These are phyloP conservation scores for Ochropleura leucogaster DNA, from an alignment of 2,888 invertebrate species.

Conservation along the genomic window DNA sequence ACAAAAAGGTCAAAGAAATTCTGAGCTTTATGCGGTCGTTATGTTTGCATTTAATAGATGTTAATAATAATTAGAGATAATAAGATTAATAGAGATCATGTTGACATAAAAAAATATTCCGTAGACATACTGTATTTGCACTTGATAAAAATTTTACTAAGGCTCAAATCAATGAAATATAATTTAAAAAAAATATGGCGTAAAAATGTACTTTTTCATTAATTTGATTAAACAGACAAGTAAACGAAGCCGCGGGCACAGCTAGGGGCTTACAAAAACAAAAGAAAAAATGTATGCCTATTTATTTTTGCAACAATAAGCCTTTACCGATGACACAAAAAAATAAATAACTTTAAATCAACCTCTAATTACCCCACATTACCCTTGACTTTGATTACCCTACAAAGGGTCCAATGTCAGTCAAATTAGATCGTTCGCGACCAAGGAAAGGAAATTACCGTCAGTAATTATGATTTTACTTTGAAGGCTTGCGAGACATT, in stretches of 20 bases:
- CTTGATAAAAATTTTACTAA: neutral
- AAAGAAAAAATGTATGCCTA: neutral
- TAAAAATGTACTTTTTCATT: neutral
- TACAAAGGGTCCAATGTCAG: constrained; percentile 33
- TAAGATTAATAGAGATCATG: no score
- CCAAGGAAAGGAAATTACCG: constrained; percentile 42
- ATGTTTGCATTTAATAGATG: no score
- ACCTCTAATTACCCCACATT: constrained; percentile 9
- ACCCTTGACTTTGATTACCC: constrained; percentile 34
- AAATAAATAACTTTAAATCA: neutral
- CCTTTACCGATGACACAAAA: neutral
- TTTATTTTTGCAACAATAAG: neutral
- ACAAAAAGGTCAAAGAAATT: neutral
- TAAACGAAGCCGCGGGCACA: neutral
- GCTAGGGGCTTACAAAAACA: neutral
- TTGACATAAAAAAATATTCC: neutral
- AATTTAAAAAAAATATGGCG: neutral
- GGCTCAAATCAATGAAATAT: neutral
- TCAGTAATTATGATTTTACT: constrained; percentile 45
- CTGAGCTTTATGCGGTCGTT: neutral
- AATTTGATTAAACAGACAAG: neutral
- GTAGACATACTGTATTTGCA: neutral
- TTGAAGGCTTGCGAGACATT: constrained; percentile 24
- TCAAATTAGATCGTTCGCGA: constrained; percentile 38
- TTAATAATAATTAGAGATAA: no score